Evolutionary conservation across 2,797 vertebrate species (phyloP), one percentile per base, ranked within the genome.

Genomic region (Spinibarbus caldwelli): DNA sequence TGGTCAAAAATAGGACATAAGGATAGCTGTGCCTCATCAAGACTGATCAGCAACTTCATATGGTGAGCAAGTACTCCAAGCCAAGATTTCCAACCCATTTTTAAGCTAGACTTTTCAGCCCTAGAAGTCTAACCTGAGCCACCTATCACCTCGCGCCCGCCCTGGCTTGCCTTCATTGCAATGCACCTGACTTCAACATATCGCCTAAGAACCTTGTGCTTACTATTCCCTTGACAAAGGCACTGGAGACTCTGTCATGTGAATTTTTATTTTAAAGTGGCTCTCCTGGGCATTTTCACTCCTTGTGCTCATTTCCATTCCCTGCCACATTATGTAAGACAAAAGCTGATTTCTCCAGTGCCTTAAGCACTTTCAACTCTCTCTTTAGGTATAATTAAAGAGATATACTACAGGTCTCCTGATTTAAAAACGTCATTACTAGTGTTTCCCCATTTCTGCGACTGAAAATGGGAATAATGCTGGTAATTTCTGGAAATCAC

Each of bases 311-410:
- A 71, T 59, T 85, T 79, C 73, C 67, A 80, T 59, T 80, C 57
- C 14, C 77, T 72, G 83, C 52, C 67, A 85, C 34, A 73, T 85
- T 80, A 85, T 71, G 84, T 80, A 80, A 85, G 49, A n/a, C 84
- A 85, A 85, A 85, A 85, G 67, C 52, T 64, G 38, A 85, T 62
- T 85, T 71, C 43, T 72, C 54, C 54, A 21, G 67, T 49, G 77
- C 84, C 77, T 80, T 62, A 34, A 64, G 67, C 29, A 72, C 67
- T 73, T 80, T 80, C 29, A 29, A 31, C 67, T 80, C 77, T 72
- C 59, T 78, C 73, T 84, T 84, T 62, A 85, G 72, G 67, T 72
- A 73, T 79, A 85, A 85, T 85, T 85, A 85, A 85, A 80, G 77
- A 79, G 67, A 85, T 79, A 73, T 79, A 79, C 76, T 45, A 79